Conservation (phyloP, 2,113 vertebrate species). For the Phoenicopterus ruber region DNA sequence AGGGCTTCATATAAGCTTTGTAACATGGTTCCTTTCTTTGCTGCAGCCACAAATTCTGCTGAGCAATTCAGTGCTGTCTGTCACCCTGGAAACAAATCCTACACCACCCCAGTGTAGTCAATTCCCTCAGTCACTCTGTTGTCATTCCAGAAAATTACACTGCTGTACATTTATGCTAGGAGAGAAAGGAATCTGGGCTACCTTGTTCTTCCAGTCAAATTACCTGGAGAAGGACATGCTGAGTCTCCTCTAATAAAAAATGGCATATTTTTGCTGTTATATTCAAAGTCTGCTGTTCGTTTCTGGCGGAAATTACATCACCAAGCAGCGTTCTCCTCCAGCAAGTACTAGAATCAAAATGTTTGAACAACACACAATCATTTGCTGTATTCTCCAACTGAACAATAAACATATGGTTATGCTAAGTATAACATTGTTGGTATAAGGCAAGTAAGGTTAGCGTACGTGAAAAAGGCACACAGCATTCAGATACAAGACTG, state of each 20-base stretch:
- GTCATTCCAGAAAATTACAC: not conserved
- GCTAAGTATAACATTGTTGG: not conserved
- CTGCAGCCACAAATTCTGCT: not conserved
- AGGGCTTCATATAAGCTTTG: not conserved
- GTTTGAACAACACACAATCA: not conserved
- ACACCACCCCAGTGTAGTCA: not conserved
- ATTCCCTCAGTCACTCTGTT: not conserved
- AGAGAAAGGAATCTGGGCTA: not conserved
- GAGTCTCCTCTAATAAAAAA: constrained; percentile 72
- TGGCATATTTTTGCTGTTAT: constrained; percentile 76
- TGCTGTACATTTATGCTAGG: not conserved
- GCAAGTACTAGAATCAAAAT: constrained; percentile 71
- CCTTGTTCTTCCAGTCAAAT: not conserved
- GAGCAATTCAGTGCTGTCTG: not conserved
- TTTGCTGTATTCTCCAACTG: not conserved
- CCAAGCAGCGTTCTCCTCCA: constrained; percentile 88
- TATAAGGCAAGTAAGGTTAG: not conserved
- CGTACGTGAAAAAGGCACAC: not conserved
- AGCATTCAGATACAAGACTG: not conserved
- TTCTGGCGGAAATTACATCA: constrained; percentile 74
- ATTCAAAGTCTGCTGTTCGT: constrained; percentile 71
- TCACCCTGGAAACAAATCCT: not conserved
- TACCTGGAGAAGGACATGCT: constrained; percentile 77
- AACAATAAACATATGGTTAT: not conserved
- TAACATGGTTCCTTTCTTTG: not conserved